Percentiles rank a stretch among this genome's conserved stretches.
These are phyloP conservation scores for Pachymerium ferrugineum DNA, from an alignment of 2,888 invertebrate genomes.

Conservation along the genomic window DNA sequence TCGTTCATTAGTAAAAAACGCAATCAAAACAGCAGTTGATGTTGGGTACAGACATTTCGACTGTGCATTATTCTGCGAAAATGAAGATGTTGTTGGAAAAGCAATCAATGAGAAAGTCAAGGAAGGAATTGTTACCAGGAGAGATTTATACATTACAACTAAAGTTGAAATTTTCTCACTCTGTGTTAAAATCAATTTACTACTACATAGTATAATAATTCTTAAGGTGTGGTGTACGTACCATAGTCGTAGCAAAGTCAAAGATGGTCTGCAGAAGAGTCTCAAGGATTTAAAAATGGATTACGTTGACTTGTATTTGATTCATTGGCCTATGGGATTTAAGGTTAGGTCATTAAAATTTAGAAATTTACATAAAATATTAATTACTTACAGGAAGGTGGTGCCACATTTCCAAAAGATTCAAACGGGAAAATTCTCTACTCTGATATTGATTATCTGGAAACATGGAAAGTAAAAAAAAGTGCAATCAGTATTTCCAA, in stretches of 20 bases:
- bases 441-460: slow-evolving; percentile 65
- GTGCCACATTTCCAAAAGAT: slow-evolving; percentile 57
- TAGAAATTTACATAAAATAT: background rate
- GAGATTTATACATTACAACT: slow-evolving; percentile 64
- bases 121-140: slow-evolving; percentile 61
- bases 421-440: slow-evolving; percentile 57
- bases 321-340: slow-evolving; percentile 87
- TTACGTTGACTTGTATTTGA: slow-evolving; percentile 81
- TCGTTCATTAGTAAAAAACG: slow-evolving; percentile 43
- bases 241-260: slow-evolving; percentile 72
- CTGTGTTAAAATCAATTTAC: no score
- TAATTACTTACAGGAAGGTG: slow-evolving; percentile 58
- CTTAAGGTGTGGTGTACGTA: slow-evolving; percentile 80
- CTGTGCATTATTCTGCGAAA: slow-evolving; percentile 63
- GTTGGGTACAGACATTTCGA: slow-evolving; percentile 76
- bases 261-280: slow-evolving; percentile 60
- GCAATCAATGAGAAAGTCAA: slow-evolving; percentile 59
- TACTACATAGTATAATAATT: background rate
- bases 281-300: slow-evolving; percentile 66
- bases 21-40: slow-evolving; percentile 58
- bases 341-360: slow-evolving; percentile 47
- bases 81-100: slow-evolving; percentile 59
- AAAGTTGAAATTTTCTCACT: no score
- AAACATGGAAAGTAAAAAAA: slow-evolving; percentile 47
- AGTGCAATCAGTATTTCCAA: no score